A percentile compares a stretch with the other conserved stretches of the same genome.
Conservation (phyloP, 1,140 invertebrate species). For the Listronotus bonariensis region DNA sequence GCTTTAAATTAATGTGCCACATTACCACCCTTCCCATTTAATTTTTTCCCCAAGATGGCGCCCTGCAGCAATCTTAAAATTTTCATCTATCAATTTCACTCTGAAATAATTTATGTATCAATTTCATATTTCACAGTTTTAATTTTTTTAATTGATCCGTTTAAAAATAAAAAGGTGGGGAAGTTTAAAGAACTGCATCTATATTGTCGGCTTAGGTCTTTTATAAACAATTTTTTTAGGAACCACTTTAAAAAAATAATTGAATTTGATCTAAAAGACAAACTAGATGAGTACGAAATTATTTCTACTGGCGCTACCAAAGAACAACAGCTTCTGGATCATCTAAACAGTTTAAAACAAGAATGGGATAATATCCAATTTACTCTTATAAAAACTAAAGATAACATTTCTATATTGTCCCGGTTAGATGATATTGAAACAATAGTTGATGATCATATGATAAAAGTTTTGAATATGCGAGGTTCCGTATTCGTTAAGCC, state of each 20-base stretch:
- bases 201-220: background rate
- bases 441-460: slow-evolving; percentile 83
- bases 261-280: slow-evolving; percentile 71
- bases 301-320: slow-evolving; percentile 88
- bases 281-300: slow-evolving; percentile 78
- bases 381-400: slow-evolving; percentile 69
- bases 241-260: slow-evolving; percentile 81
- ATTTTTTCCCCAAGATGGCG: too few relatives aligned
- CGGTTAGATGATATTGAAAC: slow-evolving; percentile 82
- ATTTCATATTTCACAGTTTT: too few relatives aligned
- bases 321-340: slow-evolving; percentile 78
- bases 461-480: slow-evolving; percentile 84
- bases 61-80: too few relatives aligned
- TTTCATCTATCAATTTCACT: too few relatives aligned
- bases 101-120: too few relatives aligned
- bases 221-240: slow-evolving; percentile 47
- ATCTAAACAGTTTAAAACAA: slow-evolving; percentile 76
- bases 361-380: slow-evolving; percentile 82
- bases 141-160: too few relatives aligned
- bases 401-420: slow-evolving; percentile 73
- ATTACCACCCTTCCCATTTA: too few relatives aligned
- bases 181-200: background rate
- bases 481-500: slow-evolving; percentile 90
- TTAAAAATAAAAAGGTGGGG: too few relatives aligned
- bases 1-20: too few relatives aligned